phyloP scores from a whole-genome alignment of 2,113 vertebrate genomes.

The Dasyprocta punctata region DNA sequence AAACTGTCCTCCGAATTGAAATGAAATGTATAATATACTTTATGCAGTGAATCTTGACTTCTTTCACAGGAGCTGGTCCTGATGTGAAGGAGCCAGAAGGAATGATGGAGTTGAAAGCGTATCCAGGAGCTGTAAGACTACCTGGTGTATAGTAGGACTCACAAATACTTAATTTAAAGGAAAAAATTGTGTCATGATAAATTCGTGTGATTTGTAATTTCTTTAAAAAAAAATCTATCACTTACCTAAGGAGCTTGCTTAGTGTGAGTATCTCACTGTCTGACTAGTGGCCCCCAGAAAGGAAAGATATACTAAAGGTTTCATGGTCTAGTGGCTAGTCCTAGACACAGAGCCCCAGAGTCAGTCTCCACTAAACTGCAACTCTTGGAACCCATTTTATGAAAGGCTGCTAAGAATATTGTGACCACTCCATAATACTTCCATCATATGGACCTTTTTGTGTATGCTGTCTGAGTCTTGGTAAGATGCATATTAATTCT shows the following conservation, averaged over 20 bases:
- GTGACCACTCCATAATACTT: neutral
- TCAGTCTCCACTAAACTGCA: neutral
- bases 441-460: neutral
- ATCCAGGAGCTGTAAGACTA: neutral
- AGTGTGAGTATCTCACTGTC: neutral
- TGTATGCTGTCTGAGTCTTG: neutral
- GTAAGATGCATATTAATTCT: neutral
- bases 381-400: neutral
- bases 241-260: neutral
- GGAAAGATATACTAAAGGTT: neutral
- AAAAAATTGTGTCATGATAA: neutral
- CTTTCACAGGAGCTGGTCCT: neutral
- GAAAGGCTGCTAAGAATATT: neutral
- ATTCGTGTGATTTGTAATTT: neutral
- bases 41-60: neutral
- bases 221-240: neutral
- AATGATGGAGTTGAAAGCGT: neutral
- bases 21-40: neutral
- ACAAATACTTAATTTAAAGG: constrained; percentile 1
- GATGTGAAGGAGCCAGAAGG: neutral
- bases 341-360: neutral
- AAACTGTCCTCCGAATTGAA: constrained; percentile 15
- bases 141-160: neutral
- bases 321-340: neutral
- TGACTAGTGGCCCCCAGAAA: neutral